Base-by-base conservation (phyloP, 2,113 vertebrate species). In the Atrichornis clamosus region DNA sequence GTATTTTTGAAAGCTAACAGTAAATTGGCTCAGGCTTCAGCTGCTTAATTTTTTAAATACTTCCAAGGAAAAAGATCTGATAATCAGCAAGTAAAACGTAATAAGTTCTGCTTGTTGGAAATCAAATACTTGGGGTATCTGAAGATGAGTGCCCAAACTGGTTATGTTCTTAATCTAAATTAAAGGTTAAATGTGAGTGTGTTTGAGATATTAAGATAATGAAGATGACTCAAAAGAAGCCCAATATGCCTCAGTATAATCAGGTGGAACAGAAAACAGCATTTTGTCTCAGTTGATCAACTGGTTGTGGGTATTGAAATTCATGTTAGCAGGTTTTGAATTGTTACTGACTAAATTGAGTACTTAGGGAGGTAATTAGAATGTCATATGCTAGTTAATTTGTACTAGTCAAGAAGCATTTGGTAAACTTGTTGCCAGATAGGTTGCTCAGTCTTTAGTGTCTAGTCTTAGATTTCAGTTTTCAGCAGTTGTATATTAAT, bases 341-440 rank as follows among this genome's bases (percentile, higher is more conserved):
- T 15, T 50, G 35, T 11, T 23, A 27, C 50, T 32, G 53, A 26
- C 37, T 76, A 42, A 67, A 53, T 19, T 5, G 17, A 58, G 6
- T 72, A 22, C 33, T 76, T 79, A 62, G 67, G 47, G 47, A 90
- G 18, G 8, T 63, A n/a, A 37, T 58, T 65, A 76, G 23, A 46
- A 7, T 75, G 12, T 53, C 1, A 0, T 69, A 30, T 1, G 0
- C 21, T 44, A 44, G 11, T 44, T 81, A 32, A 16, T 82, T 69
- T 62, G 18, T 65, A 58, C 12, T 30, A 28, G 23, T 37, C 3
- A 10, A 68, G 41, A 84, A 73, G 33, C 17, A 13, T 76, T 84
- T 84, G 74, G 23, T 64, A 52, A 87, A 39, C 37, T 35, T 53
- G 14, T n/a, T 78, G 56, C 33, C 32, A 75, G 37, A 11, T 46